Conservation (phyloP, 2,113 vertebrate species). For the Psilopsiagon aymara region DNA sequence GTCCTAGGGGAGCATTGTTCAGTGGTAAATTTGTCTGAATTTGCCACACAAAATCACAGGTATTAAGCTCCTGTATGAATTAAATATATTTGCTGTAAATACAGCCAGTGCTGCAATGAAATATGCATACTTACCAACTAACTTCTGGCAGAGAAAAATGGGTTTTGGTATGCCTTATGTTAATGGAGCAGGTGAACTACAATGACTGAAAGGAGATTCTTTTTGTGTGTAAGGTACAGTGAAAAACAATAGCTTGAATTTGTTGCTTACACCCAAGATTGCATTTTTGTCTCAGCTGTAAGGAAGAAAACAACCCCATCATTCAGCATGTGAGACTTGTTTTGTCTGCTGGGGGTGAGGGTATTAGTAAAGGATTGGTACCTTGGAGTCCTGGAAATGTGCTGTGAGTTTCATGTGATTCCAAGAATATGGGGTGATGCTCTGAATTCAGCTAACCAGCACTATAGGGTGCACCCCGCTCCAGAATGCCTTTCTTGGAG, state of each 20-base stretch:
- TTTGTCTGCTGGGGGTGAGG: not conserved
- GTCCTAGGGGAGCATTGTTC: not conserved
- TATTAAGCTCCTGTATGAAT: not conserved
- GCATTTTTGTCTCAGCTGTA: not conserved
- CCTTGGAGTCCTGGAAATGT: not conserved
- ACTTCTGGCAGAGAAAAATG: not conserved
- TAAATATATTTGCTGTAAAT: not conserved
- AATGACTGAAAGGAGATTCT: not conserved
- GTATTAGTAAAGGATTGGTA: not conserved
- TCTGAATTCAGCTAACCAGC: not conserved
- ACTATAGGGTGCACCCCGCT: not conserved
- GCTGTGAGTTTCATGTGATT: fast-evolving
- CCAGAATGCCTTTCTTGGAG: not conserved
- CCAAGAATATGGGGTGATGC: not conserved
- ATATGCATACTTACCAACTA: not conserved
- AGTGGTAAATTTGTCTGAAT: not conserved
- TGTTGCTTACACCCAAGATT: not conserved
- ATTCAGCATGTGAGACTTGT: not conserved
- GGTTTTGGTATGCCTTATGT: not conserved
- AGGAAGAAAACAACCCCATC: not conserved
- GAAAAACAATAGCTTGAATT: not conserved
- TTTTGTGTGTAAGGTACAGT: not conserved
- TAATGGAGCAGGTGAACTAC: not conserved
- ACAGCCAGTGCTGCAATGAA: not conserved
- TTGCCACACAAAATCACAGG: not conserved